Conservation (phyloP, 2,888 invertebrate species). For the Brenthis hecate region DNA sequence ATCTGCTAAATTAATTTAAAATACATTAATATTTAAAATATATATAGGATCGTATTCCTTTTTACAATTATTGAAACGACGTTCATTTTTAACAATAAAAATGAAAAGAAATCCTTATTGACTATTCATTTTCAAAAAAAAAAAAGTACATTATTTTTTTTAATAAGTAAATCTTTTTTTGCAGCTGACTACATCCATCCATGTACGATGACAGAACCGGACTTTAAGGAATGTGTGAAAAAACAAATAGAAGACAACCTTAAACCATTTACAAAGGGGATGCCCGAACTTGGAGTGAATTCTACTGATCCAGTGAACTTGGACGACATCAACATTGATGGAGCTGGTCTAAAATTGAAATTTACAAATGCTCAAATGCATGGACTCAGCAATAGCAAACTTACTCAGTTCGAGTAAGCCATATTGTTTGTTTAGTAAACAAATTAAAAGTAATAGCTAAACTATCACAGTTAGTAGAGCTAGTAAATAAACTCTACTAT, state of each 20-base stretch:
- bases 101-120: no score
- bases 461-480: no score
- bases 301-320: conserved; percentile 66
- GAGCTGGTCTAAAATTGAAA: conserved; percentile 62
- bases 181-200: conserved; percentile 67
- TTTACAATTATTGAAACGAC: no score
- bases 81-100: no score
- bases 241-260: conserved; percentile 58
- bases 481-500: no score
- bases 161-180: conserved; percentile 44
- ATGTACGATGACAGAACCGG: conserved; percentile 52
- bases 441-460: no score
- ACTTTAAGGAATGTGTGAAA: conserved; percentile 58
- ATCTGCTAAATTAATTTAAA: no score
- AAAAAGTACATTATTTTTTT: neutral
- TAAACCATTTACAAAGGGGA: conserved; percentile 64
- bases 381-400: conserved; percentile 56
- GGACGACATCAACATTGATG: conserved; percentile 65
- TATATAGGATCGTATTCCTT: no score
- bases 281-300: conserved; percentile 63
- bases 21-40: no score
- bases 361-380: conserved; percentile 62
- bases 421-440: conserved; percentile 2
- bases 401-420: conserved; percentile 65
- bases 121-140: neutral